Evolutionary conservation across 1,140 invertebrate species (phyloP), one percentile per base, ranked within the genome.

Genomic region (Lithobius niger): DNA sequence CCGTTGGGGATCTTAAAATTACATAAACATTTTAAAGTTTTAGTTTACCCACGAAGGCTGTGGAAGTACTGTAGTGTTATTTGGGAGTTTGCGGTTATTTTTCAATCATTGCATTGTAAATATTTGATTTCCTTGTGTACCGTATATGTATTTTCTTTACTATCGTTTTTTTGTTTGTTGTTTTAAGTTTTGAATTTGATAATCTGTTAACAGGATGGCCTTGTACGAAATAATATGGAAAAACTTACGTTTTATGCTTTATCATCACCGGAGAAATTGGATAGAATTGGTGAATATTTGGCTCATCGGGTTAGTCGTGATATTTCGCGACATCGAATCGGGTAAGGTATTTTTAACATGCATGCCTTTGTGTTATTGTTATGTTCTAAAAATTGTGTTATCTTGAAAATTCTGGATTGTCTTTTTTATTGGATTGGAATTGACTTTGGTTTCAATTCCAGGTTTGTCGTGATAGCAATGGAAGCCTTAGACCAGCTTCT

Each of bases 211-310:
- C 56, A 95, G 77, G 94, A 98, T 83, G 94, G 94, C 0, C 75
- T 98, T 48, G 88, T 97, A 58, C 95, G 95, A 69, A 87, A 83
- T 57, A 97, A 98, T 66, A 97, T 99, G 94, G 93, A 97, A 69
- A 98, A 98, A 69, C 76, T 99, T 55, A 96, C 88, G 24, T 98
- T 96, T 73, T 99, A 97, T 74, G 94, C 94, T 0, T 76, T 96
- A 25, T 94, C 90, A 55, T 94, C 89, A 55, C 94, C 95, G 15
- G 95, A 98, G 70, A 99, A 99, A 69, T 74, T 99, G 59, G 95
- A 98, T 73, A 77, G 94, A 64, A 98, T 99, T 69, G 96, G 94
- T 22, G 90, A 97, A 67, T 98, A 98, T 74, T 73, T 99, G 48
- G 95, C 93, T 66, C 86, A 94, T 68, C 84, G 84, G 69, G 85